A percentile compares a stretch with the other conserved stretches of the same genome.
phyloP scores from a whole-genome alignment of 2,888 invertebrate species.

The Dicranocentrus wangi region DNA sequence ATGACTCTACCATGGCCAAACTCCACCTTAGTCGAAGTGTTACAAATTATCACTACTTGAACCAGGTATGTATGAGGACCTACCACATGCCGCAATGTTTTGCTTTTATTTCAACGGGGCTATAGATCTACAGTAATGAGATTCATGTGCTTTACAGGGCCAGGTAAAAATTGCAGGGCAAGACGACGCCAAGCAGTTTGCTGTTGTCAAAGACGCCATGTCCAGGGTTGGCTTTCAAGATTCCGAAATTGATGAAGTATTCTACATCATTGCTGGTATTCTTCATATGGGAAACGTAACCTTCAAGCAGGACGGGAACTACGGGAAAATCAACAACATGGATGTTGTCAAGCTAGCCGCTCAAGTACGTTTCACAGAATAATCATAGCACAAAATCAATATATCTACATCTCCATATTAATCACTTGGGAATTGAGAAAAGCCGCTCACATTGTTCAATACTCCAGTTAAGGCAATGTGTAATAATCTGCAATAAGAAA shows the following conservation, averaged over 20 bases:
- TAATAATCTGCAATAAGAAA: no score
- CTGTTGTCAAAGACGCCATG: slow-evolving; percentile 83
- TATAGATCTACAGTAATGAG: no score
- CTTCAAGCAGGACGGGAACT: slow-evolving; percentile 84
- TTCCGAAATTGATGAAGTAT: slow-evolving; percentile 84
- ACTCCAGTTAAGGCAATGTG: no score
- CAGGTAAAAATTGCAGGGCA: slow-evolving; percentile 45
- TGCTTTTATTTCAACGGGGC: background rate
- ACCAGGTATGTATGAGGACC: slow-evolving; percentile 80
- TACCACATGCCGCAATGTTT: background rate
- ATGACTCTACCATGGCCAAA: slow-evolving; percentile 80
- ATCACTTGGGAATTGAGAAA: background rate
- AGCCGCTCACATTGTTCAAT: background rate
- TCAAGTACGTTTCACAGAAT: slow-evolving; percentile 77
- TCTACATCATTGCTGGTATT: slow-evolving; percentile 87
- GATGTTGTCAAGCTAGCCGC: slow-evolving; percentile 81
- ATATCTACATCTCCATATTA: no score
- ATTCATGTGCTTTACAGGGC: slow-evolving; percentile 60
- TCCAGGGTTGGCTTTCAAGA: slow-evolving; percentile 84
- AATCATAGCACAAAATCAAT: background rate
- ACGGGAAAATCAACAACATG: slow-evolving; percentile 81
- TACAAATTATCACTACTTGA: slow-evolving; percentile 85
- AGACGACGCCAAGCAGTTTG: slow-evolving; percentile 82
- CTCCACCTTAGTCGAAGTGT: slow-evolving; percentile 82
- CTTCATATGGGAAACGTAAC: slow-evolving; percentile 90